Evolutionary conservation across 2,797 vertebrate genomes (phyloP).

Genomic region (Chanos chanos): DNA sequence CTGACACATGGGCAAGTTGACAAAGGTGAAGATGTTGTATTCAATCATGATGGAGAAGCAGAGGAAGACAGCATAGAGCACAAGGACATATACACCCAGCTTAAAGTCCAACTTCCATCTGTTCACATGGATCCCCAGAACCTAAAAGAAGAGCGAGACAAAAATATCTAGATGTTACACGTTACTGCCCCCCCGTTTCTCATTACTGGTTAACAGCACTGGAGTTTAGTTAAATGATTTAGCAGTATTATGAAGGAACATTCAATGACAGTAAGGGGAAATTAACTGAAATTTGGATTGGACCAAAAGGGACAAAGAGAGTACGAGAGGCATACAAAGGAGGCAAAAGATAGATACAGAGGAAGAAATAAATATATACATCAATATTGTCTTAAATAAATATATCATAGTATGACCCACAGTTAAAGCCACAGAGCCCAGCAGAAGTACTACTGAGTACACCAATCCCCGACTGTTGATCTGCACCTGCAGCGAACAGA

Average conservation of each 20-base stretch:
- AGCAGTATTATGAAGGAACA: too few relatives aligned
- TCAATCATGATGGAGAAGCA: slow-evolving; percentile 97
- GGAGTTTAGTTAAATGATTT: too few relatives aligned
- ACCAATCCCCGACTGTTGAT: slow-evolving; percentile 84
- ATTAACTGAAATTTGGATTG: too few relatives aligned
- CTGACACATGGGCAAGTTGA: slow-evolving; percentile 96
- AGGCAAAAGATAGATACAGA: not conserved
- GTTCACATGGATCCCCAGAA: slow-evolving; percentile 89
- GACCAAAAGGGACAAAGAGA: too few relatives aligned
- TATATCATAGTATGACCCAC: slow-evolving; percentile 63
- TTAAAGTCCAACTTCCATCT: slow-evolving; percentile 89
- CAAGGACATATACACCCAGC: slow-evolving; percentile 85
- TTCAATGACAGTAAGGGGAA: too few relatives aligned
- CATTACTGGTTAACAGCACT: not conserved
- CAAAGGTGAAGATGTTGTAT: slow-evolving; percentile 97
- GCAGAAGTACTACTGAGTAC: slow-evolving; percentile 78
- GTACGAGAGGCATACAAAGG: not conserved
- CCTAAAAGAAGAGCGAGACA: slow-evolving; percentile 61
- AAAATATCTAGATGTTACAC: not conserved
- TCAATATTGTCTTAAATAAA: not conserved
- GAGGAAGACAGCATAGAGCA: slow-evolving; percentile 89
- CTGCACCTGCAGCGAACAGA: slow-evolving; percentile 65
- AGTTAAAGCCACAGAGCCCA: slow-evolving; percentile 81
- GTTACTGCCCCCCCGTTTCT: not conserved
- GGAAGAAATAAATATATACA: not conserved